Conservation (phyloP, 2,797 vertebrate genomes). For the Protonibea diacanthus region DNA sequence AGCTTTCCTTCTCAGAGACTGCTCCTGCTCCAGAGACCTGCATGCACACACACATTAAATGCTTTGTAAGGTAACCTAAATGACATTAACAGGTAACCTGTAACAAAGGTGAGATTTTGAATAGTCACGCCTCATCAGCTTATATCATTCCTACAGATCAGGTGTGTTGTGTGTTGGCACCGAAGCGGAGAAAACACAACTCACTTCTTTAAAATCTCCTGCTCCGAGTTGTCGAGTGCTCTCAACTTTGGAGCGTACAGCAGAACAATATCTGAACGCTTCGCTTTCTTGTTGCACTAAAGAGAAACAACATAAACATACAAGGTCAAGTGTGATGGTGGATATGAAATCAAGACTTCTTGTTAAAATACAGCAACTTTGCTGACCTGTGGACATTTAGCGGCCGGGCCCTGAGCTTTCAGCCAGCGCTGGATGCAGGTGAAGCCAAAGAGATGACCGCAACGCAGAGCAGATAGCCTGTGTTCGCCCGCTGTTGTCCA, state of each 20-base stretch:
- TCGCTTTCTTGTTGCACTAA: slow-evolving; percentile 97
- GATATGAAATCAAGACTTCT: no score
- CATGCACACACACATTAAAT: slow-evolving; percentile 7
- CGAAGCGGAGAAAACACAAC: background rate
- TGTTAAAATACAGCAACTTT: no score
- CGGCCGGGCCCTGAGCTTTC: slow-evolving; percentile 87
- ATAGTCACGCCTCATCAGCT: no score
- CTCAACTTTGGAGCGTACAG: slow-evolving; percentile 92
- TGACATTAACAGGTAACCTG: no score
- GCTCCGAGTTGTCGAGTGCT: slow-evolving; percentile 92
- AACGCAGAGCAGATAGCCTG: slow-evolving; percentile 91
- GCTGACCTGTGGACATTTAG: slow-evolving; percentile 95
- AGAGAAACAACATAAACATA: background rate
- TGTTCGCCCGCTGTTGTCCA: slow-evolving; percentile 95
- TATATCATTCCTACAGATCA: no score
- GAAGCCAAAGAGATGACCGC: slow-evolving; percentile 95
- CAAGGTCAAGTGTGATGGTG: no score
- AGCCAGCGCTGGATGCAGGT: slow-evolving; percentile 95
- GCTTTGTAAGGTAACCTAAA: no score
- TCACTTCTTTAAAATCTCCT: slow-evolving; percentile 92
- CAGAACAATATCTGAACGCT: slow-evolving; percentile 91
- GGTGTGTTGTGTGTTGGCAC: no score
- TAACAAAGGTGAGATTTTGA: no score
- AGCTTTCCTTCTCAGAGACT: slow-evolving; percentile 88
- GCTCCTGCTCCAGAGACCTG: slow-evolving; percentile 91